Base-by-base conservation (phyloP, 2,888 invertebrate species). In the Blastobasis adustella region DNA sequence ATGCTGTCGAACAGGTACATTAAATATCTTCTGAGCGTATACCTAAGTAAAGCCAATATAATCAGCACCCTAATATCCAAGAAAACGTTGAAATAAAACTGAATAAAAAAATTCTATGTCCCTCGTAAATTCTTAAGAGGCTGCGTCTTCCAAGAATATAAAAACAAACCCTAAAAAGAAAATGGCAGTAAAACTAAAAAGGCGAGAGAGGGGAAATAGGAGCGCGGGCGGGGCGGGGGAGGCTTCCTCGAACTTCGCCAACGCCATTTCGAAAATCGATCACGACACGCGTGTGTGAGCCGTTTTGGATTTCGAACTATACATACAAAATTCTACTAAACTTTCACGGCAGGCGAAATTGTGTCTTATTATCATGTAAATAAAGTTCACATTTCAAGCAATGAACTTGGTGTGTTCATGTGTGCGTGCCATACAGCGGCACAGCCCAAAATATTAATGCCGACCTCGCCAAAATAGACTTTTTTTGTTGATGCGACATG, bases 241-340 rank as follows among this genome's bases (percentile, higher is more conserved):
- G 45, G 55, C 61, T 66, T 66, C 65, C 66, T 65, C 67, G 62
- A 71, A 73, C 65, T 68, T 67, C 61, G 64, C 63, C 55, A 54
- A 60, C 71, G 71, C 68, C 71, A 67, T 80, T 80, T 85, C 81
- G 73, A 85, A 85, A 85, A 85, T 85, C 85, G 84, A 85, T 85
- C 79, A 77, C 71, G 62, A 42, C 69, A 73, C 82, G 79, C 79
- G 82, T 80, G 81, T 83, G 79, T 83, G 79, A 61, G 74, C 70
- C 68, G 76, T 83, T 82, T 82, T 80, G 81, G 65, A 74, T 73
- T 79, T 77, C 67, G 67, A 75, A 71, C 70, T 66, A 64, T 61
- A 75, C 63, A 65, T 61, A 75, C 63, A 66, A 71, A 71, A 72
- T 67, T 67, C 58, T 67, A 60, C 55, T 43, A 63, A 67, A 57